These are phyloP conservation scores for Enteromius argenteus DNA, from an alignment of 2,797 vertebrate genomes.

Conservation along the genomic window DNA sequence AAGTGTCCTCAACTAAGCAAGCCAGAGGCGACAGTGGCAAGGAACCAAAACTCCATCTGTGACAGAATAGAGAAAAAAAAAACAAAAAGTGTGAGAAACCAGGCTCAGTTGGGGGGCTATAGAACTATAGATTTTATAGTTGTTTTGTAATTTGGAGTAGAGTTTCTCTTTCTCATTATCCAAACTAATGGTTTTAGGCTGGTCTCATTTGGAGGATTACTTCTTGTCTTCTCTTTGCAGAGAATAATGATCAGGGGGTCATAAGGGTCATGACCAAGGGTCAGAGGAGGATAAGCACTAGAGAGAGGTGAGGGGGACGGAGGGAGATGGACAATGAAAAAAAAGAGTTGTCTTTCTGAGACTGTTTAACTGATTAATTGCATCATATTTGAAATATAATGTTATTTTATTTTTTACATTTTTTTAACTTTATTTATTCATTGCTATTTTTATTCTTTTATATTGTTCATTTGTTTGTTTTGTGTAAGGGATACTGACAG, in stretches of 20 bases:
- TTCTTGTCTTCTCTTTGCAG: slow-evolving; percentile 32
- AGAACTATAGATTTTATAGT: neutral
- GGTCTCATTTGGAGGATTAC: slow-evolving; percentile 52
- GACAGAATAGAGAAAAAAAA: too few species aligned
- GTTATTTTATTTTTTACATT: too few species aligned
- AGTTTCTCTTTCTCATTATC: slow-evolving; percentile 42
- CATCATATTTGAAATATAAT: neutral
- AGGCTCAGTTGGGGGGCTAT: too few species aligned
- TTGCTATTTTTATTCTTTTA: too few species aligned
- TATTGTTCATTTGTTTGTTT: too few species aligned
- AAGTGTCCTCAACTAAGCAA: too few species aligned
- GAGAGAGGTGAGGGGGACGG: slow-evolving; percentile 31
- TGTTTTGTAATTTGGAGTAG: slow-evolving; percentile 28
- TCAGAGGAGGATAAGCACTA: slow-evolving; percentile 52
- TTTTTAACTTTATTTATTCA: too few species aligned
- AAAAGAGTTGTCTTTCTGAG: neutral
- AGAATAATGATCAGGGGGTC: slow-evolving; percentile 52
- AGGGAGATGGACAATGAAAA: slow-evolving; percentile 11
- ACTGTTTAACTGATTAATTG: neutral
- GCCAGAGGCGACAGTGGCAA: too few species aligned
- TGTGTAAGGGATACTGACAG: neutral
- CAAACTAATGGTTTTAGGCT: slow-evolving; percentile 34
- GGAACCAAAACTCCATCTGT: too few species aligned
- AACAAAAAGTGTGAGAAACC: too few species aligned
- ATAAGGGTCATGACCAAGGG: slow-evolving; percentile 48